Conservation (phyloP, 23 tunicate genomes). For the Diplosoma virens region DNA sequence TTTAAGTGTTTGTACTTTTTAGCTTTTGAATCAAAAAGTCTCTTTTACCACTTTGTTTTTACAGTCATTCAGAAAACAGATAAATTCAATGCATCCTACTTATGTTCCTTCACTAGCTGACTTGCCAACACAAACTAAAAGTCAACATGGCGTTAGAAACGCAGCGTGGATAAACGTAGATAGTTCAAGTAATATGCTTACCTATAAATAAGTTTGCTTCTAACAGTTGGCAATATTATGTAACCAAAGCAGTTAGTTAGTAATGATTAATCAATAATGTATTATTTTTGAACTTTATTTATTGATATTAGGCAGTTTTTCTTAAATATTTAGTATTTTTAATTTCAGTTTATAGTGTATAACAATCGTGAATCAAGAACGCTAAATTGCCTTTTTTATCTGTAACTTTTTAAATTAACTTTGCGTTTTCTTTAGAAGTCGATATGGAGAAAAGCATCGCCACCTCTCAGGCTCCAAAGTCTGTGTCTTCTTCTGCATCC, state of each 20-base stretch:
- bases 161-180: conserved; percentile 25
- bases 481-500: conserved; percentile 5
- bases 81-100: conserved; percentile 17
- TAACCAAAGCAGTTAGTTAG: background rate
- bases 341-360: too few relatives aligned
- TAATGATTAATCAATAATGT: too few relatives aligned
- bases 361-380: too few relatives aligned
- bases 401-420: too few relatives aligned
- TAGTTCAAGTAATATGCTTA: conserved; percentile 28
- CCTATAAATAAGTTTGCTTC: too few relatives aligned
- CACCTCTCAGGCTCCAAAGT: conserved; percentile 33
- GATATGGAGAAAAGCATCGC: conserved; percentile 27
- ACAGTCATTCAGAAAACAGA: conserved; percentile 20
- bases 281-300: too few relatives aligned
- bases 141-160: conserved; percentile 44
- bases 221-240: too few relatives aligned
- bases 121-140: background rate
- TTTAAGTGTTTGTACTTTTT: background rate
- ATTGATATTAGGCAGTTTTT: too few relatives aligned
- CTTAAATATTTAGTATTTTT: too few relatives aligned
- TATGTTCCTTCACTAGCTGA: conserved; percentile 13
- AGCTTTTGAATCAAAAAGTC: background rate
- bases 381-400: too few relatives aligned
- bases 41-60: too few relatives aligned
- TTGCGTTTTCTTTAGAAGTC: conserved; percentile 27